Conservation (phyloP, 2,888 invertebrate species). For the Chrysolina americana region DNA sequence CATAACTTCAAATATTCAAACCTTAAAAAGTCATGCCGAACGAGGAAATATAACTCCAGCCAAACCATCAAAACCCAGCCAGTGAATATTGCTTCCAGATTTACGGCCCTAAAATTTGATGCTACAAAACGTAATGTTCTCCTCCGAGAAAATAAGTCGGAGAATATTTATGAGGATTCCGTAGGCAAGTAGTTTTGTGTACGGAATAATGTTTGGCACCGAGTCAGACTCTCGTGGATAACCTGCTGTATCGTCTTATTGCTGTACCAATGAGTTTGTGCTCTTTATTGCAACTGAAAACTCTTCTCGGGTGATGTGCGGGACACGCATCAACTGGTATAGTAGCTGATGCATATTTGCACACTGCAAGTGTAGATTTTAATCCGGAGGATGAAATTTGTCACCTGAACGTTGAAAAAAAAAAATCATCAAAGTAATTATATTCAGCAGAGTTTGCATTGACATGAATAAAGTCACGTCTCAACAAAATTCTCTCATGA, state of each 20-base stretch:
- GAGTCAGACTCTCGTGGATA: constrained; percentile 25
- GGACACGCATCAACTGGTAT: constrained; percentile 22
- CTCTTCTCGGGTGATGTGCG: constrained; percentile 15
- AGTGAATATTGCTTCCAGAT: constrained; percentile 26
- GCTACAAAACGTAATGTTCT: constrained; percentile 28
- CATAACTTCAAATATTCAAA: too few relatives aligned
- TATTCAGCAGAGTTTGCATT: too few relatives aligned
- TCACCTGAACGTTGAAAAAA: too few relatives aligned
- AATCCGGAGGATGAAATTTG: too few relatives aligned
- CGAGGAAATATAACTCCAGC: not conserved
- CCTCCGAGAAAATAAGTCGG: constrained; percentile 35
- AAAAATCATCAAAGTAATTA: too few relatives aligned
- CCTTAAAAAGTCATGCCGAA: not conserved
- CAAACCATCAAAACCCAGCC: constrained; percentile 19
- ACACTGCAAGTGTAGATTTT: too few relatives aligned
- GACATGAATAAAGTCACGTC: too few relatives aligned
- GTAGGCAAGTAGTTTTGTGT: constrained; percentile 41
- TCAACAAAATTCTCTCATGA: too few relatives aligned
- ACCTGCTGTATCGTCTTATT: constrained; percentile 23
- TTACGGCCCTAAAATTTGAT: constrained; percentile 32
- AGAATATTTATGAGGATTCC: constrained; percentile 43
- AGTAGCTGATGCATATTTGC: not conserved
- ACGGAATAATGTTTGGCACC: constrained; percentile 34
- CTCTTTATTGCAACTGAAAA: constrained; percentile 28
- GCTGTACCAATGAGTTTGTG: constrained; percentile 24